Evolutionary conservation across 2,888 invertebrate species (phyloP), one percentile per base, ranked within the genome.

Genomic region (Blastobasis lacticolella): DNA sequence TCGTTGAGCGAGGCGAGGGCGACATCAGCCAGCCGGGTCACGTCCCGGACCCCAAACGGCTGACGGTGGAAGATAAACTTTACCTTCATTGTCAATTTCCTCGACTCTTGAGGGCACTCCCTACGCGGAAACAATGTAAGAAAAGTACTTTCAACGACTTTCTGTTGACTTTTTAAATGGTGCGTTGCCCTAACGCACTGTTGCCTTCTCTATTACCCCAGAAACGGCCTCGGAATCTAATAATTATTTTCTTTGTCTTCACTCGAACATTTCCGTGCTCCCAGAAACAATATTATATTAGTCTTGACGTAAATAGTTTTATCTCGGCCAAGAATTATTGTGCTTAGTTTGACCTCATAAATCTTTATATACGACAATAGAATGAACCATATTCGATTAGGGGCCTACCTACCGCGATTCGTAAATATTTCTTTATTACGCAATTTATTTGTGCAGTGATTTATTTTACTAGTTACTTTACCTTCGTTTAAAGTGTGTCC

Each of bases 21-120:
- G 49, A 45, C 44, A 50, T 50, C 50, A 46, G 49, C 44, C 61
- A 78, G 77, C 75, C 81, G 72, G 75, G 78, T 84, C 84, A 85
- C 84, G 84, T 83, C 73, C 67, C 68, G 63, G 71, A 66, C 76
- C 79, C 78, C 79, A 77, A 80, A 79, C 75, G 81, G 81, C 82
- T 82, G 84, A 80, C 81, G 72, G 72, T 69, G 69, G 71, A 83
- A 83, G 82, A 84, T 85, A 84, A 85, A 85, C 80, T 81, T 82
- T 80, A 83, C 83, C 82, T 82, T 82, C 84, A 85, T 85, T 84
- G 83, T 80, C 84, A 84, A 85, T 85, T 84, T 85, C 79, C 85
- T 78, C 64, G 67, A 78, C 78, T 72, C 75, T 76, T 69, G 75
- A 80, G 81, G 73, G 75, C 70, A 73, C 77, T 78, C 71, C 66